Evolutionary conservation across 92 coral and sea anemone genomes (phyloP), one percentile per base, ranked within the genome.

Genomic region (Phymanthus crucifer): DNA sequence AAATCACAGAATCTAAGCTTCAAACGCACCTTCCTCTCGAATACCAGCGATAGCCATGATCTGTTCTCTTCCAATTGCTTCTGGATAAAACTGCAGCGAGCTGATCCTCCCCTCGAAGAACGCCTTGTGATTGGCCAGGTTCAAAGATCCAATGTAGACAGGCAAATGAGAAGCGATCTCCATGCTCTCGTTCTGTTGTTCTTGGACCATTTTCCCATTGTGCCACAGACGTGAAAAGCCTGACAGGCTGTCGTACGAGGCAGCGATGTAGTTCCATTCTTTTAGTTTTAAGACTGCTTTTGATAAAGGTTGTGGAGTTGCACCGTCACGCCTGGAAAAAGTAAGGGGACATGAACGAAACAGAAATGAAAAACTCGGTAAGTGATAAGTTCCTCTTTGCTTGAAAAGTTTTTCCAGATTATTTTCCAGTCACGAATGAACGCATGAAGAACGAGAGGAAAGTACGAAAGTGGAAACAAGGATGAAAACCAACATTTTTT

Each of bases 181-280:
- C 85, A 84, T 74, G 34, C 40, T 66, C 31, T 89, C 93, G 24
- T 90, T 80, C 31, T 32, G 83, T 31, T 73, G 86, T 17, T 83
- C 73, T 57, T 84, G 87, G 38, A 87, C 97, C 69, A 84, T 81
- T 48, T 82, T 84, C 69, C 97, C 93, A 34, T 92, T 84, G 71
- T 92, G 97, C 97, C 97, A 92, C 21, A 92, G 78, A 32, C 86
- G 81, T 34, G 83, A 86, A 3, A 75, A 77, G 10, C 93, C 89
- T 21, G 97, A 64, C 0, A 86, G 83, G 64, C 64, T 82, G 43
- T 89, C 90, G 77, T 89, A 92, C 10, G 91, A 86, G 24, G 93
- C 90, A 1, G 88, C 97, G 35, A 92, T 87, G 80, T 86, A 89
- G 84, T 92, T 92, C 97, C 97, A 92, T 32, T 81, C 40, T 78